Evolutionary conservation across 2,888 invertebrate genomes (phyloP).

Genomic region (Atethmia centrago): DNA sequence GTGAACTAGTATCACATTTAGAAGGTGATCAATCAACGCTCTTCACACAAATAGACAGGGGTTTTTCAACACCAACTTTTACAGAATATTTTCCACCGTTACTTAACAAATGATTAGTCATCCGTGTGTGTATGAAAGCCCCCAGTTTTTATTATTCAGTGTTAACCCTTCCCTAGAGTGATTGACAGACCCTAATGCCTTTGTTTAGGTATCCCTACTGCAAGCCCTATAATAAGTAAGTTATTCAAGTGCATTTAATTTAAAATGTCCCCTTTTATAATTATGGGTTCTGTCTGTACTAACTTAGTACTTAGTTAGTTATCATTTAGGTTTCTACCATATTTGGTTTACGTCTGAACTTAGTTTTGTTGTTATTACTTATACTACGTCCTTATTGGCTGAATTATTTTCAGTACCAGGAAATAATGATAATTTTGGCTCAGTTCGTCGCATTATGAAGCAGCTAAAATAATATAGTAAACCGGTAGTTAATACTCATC

Average conservation of each 20-base stretch:
- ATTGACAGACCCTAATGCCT: constrained; percentile 33
- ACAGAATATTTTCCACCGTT: constrained; percentile 49
- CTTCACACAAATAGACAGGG: constrained; percentile 42
- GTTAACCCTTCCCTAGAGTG: constrained; percentile 4
- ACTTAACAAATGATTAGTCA: constrained; percentile 41
- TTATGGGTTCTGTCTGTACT: background rate
- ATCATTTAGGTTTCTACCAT: background rate
- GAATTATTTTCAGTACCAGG: constrained; percentile 44
- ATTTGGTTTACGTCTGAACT: background rate
- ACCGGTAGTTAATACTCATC: constrained; percentile 31
- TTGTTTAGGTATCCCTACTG: no score
- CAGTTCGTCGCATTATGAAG: constrained; percentile 5
- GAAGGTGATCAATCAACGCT: constrained; percentile 56
- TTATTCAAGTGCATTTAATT: constrained; percentile 6
- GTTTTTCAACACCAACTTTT: constrained; percentile 47
- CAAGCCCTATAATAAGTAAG: constrained; percentile 17
- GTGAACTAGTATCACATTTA: constrained; percentile 30
- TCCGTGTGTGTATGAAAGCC: constrained; percentile 12
- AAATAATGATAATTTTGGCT: constrained; percentile 42
- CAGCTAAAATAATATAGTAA: constrained; percentile 23
- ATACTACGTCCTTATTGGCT: background rate
- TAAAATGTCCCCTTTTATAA: constrained; percentile 2
- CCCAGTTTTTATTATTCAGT: constrained; percentile 9
- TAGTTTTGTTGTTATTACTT: constrained; percentile 12
- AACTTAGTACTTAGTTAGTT: background rate